These are phyloP conservation scores for Stigmatopora argus DNA, from an alignment of 2,113 vertebrate genomes.

Conservation along the genomic window DNA sequence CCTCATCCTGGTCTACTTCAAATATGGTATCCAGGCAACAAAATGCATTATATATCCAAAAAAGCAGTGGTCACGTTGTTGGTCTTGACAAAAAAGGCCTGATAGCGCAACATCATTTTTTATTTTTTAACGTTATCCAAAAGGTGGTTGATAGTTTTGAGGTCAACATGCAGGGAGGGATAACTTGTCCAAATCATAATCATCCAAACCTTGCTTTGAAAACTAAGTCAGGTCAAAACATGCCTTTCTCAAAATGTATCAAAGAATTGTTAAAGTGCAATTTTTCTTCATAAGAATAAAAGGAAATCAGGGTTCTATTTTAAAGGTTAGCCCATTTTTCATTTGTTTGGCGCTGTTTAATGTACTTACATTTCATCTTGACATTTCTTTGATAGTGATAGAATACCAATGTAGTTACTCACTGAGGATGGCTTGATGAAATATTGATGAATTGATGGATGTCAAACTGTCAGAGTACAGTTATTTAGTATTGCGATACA, in stretches of 20 bases:
- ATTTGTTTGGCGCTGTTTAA: background rate
- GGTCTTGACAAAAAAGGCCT: background rate
- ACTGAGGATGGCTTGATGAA: background rate
- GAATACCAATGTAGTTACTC: slow-evolving; percentile 6
- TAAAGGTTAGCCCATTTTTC: background rate
- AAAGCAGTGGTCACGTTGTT: background rate
- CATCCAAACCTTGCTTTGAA: background rate
- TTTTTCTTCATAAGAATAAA: background rate
- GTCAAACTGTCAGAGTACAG: background rate
- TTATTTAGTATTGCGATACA: background rate
- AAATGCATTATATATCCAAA: background rate
- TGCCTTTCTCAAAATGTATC: background rate
- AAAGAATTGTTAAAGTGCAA: background rate
- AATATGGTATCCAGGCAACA: background rate
- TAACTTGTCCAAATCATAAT: background rate
- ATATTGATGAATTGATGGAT: background rate
- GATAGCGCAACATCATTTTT: background rate
- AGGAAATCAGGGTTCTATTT: background rate
- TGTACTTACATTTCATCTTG: background rate
- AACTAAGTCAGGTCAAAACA: background rate
- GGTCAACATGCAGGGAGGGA: background rate
- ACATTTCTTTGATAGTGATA: slow-evolving; percentile 1
- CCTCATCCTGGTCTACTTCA: background rate
- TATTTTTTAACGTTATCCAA: background rate
- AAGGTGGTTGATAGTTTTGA: background rate